Percentiles rank a stretch among this genome's conserved stretches.
phyloP scores from a whole-genome alignment of 1,140 invertebrate species.

The Zaprionus davidi region DNA sequence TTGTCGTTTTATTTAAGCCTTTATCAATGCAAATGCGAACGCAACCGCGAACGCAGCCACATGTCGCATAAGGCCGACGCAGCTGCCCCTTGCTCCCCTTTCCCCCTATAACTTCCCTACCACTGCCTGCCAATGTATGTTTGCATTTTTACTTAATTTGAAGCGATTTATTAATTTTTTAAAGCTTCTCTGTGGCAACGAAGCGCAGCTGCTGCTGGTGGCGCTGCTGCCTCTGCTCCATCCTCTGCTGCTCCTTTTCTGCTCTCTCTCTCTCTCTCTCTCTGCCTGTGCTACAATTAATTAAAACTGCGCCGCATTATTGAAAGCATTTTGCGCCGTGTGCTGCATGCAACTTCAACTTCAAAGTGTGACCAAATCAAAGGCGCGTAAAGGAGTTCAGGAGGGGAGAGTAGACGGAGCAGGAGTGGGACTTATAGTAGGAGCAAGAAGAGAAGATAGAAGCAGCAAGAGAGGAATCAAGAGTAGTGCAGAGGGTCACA shows the following conservation, averaged over 20 bases:
- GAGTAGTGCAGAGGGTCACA: conserved; percentile 12
- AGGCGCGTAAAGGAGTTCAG: background rate
- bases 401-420: no score
- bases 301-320: conserved; percentile 46
- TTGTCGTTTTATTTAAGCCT: conserved; percentile 67
- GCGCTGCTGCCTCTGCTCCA: background rate
- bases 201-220: background rate
- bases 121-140: conserved; percentile 33
- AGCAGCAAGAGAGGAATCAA: conserved; percentile 2
- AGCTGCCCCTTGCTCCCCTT: background rate
- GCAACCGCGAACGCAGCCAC: conserved; percentile 40
- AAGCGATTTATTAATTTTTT: conserved; percentile 68
- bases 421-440: no score
- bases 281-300: conserved; percentile 48
- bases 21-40: conserved; percentile 66
- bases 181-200: conserved; percentile 24
- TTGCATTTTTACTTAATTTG: conserved; percentile 72
- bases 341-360: conserved; percentile 8
- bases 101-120: background rate
- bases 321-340: conserved; percentile 14
- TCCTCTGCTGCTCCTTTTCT: background rate
- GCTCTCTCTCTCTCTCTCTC: background rate
- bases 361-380: conserved; percentile 14
- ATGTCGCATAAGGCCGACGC: conserved; percentile 21
- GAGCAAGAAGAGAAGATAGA: conserved; percentile 9